These are phyloP conservation scores for Siniperca scherzeri DNA, from an alignment of 2,797 vertebrate species.

Conservation along the genomic window DNA sequence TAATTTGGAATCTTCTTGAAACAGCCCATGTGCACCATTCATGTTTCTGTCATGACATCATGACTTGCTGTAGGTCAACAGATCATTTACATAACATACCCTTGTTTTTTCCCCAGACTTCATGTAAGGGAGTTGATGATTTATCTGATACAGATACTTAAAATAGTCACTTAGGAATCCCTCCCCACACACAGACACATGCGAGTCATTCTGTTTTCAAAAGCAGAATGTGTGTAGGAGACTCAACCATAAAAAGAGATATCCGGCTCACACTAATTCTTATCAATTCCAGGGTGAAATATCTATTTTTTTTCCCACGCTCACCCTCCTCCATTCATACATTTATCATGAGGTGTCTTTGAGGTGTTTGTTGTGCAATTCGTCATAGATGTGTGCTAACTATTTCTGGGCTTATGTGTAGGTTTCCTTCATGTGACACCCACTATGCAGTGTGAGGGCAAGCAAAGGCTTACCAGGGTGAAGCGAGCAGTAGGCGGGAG, in stretches of 20 bases:
- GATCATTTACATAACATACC: slow-evolving; percentile 35
- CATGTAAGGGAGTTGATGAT: slow-evolving; percentile 30
- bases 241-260: slow-evolving; percentile 68
- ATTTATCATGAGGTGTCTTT: slow-evolving; percentile 66
- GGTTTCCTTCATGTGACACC: slow-evolving; percentile 58
- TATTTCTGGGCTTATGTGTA: slow-evolving; percentile 57
- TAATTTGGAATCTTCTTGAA: background rate
- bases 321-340: slow-evolving; percentile 70
- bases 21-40: background rate
- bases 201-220: slow-evolving; percentile 50
- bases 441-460: slow-evolving; percentile 29
- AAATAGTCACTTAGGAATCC: slow-evolving; percentile 71
- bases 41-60: slow-evolving; percentile 5
- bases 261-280: slow-evolving; percentile 65
- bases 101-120: slow-evolving; percentile 9
- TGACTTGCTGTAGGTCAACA: slow-evolving; percentile 8
- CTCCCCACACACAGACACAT: slow-evolving; percentile 63
- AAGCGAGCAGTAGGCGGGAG: slow-evolving; percentile 22
- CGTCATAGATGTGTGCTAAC: slow-evolving; percentile 57
- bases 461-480: slow-evolving; percentile 5
- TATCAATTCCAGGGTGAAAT: slow-evolving; percentile 49
- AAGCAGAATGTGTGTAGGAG: slow-evolving; percentile 76
- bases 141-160: slow-evolving; percentile 46
- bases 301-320: slow-evolving; percentile 33
- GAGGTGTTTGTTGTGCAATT: slow-evolving; percentile 49